A percentile compares a stretch with the other conserved stretches of the same genome.
phyloP scores from a whole-genome alignment of 2,797 vertebrate genomes.

The Ispidina lecontei region DNA sequence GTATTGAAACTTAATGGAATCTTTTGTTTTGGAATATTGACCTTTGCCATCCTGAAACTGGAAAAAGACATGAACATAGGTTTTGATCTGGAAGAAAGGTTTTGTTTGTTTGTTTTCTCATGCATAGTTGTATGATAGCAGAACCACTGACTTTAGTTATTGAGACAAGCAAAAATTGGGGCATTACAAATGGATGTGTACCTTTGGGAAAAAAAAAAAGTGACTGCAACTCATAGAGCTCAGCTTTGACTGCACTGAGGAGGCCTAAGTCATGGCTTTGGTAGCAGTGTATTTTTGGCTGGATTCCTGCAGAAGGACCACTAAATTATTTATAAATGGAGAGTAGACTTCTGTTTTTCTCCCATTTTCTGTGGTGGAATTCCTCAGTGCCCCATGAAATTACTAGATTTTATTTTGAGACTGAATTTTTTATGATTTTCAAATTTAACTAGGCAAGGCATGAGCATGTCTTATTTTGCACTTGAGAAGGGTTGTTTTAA shows the following conservation, averaged over 20 bases:
- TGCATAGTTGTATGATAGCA: not conserved
- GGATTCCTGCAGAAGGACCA: not conserved
- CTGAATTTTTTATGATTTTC: not conserved
- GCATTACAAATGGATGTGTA: not conserved
- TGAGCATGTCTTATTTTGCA: not conserved
- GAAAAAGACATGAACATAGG: not conserved
- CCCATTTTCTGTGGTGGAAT: not conserved
- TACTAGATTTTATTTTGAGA: not conserved
- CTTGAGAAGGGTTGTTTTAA: not conserved
- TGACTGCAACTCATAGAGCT: not conserved
- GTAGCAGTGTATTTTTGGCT: not conserved
- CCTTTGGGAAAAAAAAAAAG: not conserved
- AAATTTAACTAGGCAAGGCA: not conserved
- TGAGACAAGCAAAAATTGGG: not conserved
- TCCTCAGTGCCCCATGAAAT: not conserved
- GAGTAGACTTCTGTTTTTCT: not conserved
- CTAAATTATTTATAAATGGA: not conserved
- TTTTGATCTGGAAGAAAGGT: not conserved
- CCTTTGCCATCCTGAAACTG: not conserved
- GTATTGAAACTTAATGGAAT: not conserved
- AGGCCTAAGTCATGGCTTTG: not conserved
- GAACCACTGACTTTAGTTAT: not conserved
- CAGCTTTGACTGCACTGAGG: not conserved
- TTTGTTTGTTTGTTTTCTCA: conserved; percentile 8
- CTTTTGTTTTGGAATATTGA: conserved; percentile 21